These are phyloP conservation scores for Leptoteleia sp. DNA, from an alignment of 1,140 invertebrate genomes.

Conservation along the genomic window DNA sequence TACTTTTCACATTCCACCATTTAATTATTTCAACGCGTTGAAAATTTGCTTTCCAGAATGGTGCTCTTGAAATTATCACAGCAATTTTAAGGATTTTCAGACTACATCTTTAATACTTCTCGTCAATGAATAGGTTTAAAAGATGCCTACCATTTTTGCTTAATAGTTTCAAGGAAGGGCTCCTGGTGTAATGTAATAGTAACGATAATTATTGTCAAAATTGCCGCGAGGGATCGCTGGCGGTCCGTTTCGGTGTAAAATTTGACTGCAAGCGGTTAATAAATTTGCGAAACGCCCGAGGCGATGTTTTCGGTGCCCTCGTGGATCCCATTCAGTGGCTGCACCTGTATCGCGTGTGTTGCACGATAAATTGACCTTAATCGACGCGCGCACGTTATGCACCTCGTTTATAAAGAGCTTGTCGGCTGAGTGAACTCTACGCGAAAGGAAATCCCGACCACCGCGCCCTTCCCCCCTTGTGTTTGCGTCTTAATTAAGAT, in stretches of 20 bases:
- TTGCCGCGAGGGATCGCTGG: background rate
- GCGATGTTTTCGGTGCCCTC: constrained; percentile 13
- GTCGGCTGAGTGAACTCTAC: constrained; percentile 32
- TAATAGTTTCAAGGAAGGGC: no score
- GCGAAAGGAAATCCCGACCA: constrained; percentile 27
- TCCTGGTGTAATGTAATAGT: no score
- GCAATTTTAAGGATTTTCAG: no score
- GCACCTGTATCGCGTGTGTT: constrained; percentile 52
- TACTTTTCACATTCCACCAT: background rate
- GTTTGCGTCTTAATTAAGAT: constrained; percentile 18
- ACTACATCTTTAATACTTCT: no score
- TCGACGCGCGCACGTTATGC: constrained; percentile 34
- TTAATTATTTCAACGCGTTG: no score
- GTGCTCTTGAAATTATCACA: no score
- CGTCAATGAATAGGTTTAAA: no score
- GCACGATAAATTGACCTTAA: constrained; percentile 44
- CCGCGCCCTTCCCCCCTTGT: constrained; percentile 21
- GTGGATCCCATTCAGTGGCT: constrained; percentile 29
- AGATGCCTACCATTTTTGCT: no score
- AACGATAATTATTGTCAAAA: no score
- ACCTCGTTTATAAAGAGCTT: constrained; percentile 41
- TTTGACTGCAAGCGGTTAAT: constrained; percentile 2
- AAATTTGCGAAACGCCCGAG: background rate
- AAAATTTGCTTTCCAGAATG: no score
- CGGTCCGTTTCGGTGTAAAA: background rate